Conservation (phyloP, 92 coral and sea anemone species). For the Epizoanthus stellaris region DNA sequence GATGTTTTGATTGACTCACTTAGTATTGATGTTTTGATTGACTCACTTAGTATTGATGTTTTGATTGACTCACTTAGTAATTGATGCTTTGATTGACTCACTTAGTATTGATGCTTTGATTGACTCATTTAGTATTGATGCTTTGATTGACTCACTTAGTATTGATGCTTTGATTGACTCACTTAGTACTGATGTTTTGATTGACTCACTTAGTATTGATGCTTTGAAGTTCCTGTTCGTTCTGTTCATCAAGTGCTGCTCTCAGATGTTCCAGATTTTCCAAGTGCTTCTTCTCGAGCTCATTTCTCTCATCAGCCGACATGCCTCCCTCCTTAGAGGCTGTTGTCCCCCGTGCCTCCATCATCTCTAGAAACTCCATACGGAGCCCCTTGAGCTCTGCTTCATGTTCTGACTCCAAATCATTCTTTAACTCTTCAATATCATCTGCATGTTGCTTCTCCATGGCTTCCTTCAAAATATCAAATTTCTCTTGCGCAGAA, state of each 20-base stretch:
- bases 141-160: constrained; percentile 16
- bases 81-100: not conserved
- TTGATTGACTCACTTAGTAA: no score
- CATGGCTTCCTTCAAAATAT: constrained; percentile 65
- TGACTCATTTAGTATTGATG: no score
- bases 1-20: constrained; percentile 70
- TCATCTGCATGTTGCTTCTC: constrained; percentile 74
- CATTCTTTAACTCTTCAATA: constrained; percentile 71
- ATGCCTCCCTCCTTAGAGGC: constrained; percentile 38
- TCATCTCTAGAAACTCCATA: constrained; percentile 65
- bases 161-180: constrained; percentile 66
- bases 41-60: constrained; percentile 49
- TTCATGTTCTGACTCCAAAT: constrained; percentile 81
- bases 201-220: constrained; percentile 46
- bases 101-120: constrained; percentile 59
- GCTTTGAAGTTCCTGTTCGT: constrained; percentile 66
- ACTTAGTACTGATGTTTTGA: not conserved
- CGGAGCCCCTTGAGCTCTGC: constrained; percentile 72
- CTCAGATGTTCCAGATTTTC: constrained; percentile 78
- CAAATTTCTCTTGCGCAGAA: constrained; percentile 79
- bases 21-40: not conserved
- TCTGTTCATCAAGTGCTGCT: constrained; percentile 19
- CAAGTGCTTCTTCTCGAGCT: constrained; percentile 68
- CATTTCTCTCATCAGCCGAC: constrained; percentile 49
- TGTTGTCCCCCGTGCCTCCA: constrained; percentile 39